Conservation (phyloP, 1,140 invertebrate species). For the Magallana angulata region DNA sequence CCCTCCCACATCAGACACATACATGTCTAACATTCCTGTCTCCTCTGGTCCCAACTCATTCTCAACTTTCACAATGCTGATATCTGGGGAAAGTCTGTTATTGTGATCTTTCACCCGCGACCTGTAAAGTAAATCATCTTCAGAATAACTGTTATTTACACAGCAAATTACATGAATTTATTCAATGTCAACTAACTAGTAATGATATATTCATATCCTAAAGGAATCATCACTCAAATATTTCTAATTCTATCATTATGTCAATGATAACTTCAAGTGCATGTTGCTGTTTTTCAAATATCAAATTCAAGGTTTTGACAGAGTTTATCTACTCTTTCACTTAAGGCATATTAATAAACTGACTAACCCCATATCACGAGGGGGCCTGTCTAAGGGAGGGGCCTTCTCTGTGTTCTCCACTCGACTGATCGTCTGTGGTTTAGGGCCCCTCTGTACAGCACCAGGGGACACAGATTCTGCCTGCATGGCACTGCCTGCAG, state of each 20-base stretch:
- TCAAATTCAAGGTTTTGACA: background rate
- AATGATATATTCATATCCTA: too few species aligned
- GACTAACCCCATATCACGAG: background rate
- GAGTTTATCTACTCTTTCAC: too few species aligned
- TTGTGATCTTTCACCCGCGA: background rate
- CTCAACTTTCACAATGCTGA: conserved; percentile 50
- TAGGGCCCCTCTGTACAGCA: conserved; percentile 2
- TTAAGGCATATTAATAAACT: background rate
- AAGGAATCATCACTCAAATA: too few species aligned
- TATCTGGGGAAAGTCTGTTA: conserved; percentile 42
- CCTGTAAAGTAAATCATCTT: background rate
- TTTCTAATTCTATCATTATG: too few species aligned
- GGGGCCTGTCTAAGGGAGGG: background rate
- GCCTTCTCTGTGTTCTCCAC: conserved; percentile 14
- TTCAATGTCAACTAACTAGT: too few species aligned
- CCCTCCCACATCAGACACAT: conserved; percentile 37
- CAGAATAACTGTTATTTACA: background rate
- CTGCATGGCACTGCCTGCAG: conserved; percentile 49
- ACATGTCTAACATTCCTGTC: conserved; percentile 42
- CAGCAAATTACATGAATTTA: too few species aligned
- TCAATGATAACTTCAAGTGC: too few species aligned
- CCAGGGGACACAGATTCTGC: conserved; percentile 29
- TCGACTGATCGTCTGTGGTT: conserved; percentile 27
- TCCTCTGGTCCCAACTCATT: background rate
- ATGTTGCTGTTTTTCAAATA: too few species aligned